A percentile compares a stretch with the other conserved stretches of the same genome.
Conservation (phyloP, 2,888 invertebrate species). For the Lycocerus yunnanus region DNA sequence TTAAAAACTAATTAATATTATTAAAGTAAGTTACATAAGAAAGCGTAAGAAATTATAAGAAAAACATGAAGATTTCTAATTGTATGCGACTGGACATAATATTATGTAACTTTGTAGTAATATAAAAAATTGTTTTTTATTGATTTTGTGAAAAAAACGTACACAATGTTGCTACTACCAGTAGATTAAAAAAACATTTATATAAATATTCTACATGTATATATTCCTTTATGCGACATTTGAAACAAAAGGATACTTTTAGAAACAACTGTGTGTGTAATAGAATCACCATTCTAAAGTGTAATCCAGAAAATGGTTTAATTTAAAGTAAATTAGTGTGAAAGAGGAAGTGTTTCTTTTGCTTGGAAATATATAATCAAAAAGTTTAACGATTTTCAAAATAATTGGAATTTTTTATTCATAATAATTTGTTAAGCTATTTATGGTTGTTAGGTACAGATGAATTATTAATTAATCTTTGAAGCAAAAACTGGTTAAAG, state of each 20-base stretch:
- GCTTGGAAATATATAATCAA: not conserved
- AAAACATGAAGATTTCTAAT: not conserved
- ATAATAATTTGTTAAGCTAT: no score
- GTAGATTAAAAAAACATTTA: not conserved
- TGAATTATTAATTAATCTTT: no score
- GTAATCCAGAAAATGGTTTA: not conserved
- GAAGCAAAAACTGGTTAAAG: no score
- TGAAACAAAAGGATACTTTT: not conserved
- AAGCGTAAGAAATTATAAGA: not conserved
- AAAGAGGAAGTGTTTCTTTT: not conserved
- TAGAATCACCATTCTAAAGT: not conserved
- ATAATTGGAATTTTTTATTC: no score
- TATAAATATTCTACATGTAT: not conserved
- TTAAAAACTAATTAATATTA: not conserved
- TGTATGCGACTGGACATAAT: no score
- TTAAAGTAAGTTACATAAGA: no score
- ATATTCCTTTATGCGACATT: not conserved
- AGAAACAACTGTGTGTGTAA: not conserved
- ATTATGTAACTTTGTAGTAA: not conserved
- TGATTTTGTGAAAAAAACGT: not conserved
- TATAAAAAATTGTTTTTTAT: not conserved
- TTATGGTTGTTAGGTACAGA: no score
- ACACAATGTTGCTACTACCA: not conserved
- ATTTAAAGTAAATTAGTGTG: not conserved
- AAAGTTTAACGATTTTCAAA: not conserved